These are phyloP conservation scores for Rutilus rutilus DNA, from an alignment of 2,113 vertebrate species.

Conservation along the genomic window DNA sequence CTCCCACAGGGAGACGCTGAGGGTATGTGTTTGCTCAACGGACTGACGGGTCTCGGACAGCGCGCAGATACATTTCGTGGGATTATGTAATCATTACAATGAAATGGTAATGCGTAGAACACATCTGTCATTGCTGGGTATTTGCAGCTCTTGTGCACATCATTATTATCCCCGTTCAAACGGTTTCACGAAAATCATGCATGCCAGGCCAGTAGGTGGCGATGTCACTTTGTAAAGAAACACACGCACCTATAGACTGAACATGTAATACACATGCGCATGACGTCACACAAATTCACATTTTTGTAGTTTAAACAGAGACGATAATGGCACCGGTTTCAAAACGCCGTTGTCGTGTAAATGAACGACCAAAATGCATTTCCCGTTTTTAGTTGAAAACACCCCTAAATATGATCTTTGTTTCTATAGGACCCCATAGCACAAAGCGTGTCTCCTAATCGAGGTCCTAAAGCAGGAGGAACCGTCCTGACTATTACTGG, in stretches of 20 bases:
- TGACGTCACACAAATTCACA: too few species aligned
- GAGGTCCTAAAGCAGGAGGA: constrained; percentile 88
- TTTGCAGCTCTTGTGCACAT: neutral
- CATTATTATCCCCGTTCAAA: neutral
- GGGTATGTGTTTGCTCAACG: constrained; percentile 70
- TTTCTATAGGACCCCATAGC: constrained; percentile 81
- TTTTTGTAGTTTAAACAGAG: too few species aligned
- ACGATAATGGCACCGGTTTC: too few species aligned
- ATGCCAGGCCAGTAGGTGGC: too few species aligned
- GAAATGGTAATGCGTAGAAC: neutral
- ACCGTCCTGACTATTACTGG: constrained; percentile 87
- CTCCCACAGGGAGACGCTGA: constrained; percentile 65
- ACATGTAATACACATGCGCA: too few species aligned
- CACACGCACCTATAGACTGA: too few species aligned
- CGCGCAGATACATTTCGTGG: constrained; percentile 1
- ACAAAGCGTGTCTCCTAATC: constrained; percentile 72
- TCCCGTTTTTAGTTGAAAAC: too few species aligned
- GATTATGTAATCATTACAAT: constrained; percentile 36
- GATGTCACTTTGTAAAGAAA: too few species aligned
- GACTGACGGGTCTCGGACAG: constrained; percentile 64
- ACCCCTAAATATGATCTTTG: neutral
- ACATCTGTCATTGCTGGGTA: neutral
- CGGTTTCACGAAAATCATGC: too few species aligned
- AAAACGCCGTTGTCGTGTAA: too few species aligned
- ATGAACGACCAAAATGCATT: too few species aligned